phyloP scores from a whole-genome alignment of 2,888 invertebrate species.

The Cataglyphis livida region DNA sequence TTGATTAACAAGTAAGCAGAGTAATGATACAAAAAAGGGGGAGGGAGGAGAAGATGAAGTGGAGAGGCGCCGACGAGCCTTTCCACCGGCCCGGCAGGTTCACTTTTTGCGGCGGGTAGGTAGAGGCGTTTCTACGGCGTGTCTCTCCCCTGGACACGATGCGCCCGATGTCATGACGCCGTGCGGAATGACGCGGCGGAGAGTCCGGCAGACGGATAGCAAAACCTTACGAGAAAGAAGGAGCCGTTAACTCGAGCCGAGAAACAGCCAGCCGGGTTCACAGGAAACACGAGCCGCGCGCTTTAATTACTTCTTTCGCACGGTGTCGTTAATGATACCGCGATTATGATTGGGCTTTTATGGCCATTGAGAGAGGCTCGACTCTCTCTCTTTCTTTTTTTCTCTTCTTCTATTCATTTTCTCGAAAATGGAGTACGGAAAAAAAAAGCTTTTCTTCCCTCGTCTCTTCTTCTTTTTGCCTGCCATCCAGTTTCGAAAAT shows the following conservation, averaged over 20 bases:
- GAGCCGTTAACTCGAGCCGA: constrained; percentile 44
- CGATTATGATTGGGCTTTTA: constrained; percentile 74
- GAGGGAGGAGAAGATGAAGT: neutral
- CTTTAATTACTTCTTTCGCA: constrained; percentile 62
- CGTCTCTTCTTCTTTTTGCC: neutral
- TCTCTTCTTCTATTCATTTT: neutral
- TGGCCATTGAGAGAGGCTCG: constrained; percentile 31
- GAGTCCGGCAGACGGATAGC: constrained; percentile 1
- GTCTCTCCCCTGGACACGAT: constrained; percentile 21
- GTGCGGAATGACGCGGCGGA: constrained; percentile 39
- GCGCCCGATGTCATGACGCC: constrained; percentile 41
- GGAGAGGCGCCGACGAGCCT: constrained; percentile 48
- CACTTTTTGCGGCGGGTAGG: constrained; percentile 43
- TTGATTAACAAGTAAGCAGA: constrained; percentile 40
- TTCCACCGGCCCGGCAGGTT: constrained; percentile 35
- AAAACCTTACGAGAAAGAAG: constrained; percentile 25
- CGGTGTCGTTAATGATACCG: constrained; percentile 69
- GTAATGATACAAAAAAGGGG: constrained; percentile 33
- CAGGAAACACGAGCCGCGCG: constrained; percentile 37
- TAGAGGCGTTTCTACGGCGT: constrained; percentile 45
- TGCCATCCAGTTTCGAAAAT: constrained; percentile 8
- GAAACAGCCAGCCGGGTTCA: constrained; percentile 9
- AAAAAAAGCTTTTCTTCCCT: constrained; percentile 29
- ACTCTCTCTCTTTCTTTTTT: neutral
- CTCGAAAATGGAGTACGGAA: constrained; percentile 2